A percentile compares a stretch with the other conserved stretches of the same genome.
Evolutionary conservation across 2,888 invertebrate species (phyloP).

Genomic region (Heliconius aoede): DNA sequence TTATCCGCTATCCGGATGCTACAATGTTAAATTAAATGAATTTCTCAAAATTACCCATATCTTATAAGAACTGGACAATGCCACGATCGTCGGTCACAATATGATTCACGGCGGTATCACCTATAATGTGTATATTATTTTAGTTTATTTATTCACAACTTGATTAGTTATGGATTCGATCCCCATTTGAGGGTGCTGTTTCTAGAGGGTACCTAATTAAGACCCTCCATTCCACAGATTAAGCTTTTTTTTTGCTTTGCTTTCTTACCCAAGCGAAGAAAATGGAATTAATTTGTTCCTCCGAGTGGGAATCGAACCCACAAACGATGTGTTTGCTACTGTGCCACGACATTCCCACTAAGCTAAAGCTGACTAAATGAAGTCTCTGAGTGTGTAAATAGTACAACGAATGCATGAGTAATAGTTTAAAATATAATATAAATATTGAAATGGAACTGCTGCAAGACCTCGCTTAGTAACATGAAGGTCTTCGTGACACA

Average conservation of each 20-base stretch:
- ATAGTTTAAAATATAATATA: background rate
- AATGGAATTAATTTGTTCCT: background rate
- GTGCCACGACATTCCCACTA: background rate
- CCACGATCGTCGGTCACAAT: background rate
- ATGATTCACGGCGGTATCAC: background rate
- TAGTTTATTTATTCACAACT: background rate
- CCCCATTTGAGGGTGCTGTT: no score
- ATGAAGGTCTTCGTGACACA: background rate
- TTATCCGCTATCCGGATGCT: background rate
- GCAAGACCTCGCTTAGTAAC: background rate
- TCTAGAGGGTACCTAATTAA: no score
- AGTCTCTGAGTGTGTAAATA: background rate
- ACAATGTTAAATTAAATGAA: background rate
- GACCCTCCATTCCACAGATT: no score
- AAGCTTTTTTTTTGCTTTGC: no score
- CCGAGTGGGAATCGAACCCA: background rate
- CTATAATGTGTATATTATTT: background rate
- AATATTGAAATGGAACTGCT: background rate
- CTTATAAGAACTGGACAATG: slow-evolving; percentile 4
- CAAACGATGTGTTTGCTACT: background rate
- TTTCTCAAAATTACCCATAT: slow-evolving; percentile 2
- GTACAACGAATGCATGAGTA: background rate
- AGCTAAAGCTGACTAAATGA: background rate
- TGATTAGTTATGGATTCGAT: no score
- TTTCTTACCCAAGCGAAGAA: no score